These are phyloP conservation scores for Pseudomyrmex flavicornis DNA, from an alignment of 1,140 invertebrate species.

Conservation along the genomic window DNA sequence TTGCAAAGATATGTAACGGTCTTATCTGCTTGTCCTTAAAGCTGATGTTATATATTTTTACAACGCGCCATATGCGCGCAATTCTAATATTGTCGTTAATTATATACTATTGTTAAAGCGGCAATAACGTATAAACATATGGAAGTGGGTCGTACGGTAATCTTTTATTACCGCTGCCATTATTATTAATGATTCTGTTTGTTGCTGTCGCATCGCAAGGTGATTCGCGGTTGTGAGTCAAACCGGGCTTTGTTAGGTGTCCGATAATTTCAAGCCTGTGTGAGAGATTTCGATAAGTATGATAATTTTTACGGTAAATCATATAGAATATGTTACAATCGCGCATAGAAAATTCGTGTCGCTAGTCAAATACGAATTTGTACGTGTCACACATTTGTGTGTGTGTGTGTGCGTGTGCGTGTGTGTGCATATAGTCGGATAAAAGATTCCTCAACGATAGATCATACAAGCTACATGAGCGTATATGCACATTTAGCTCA, in stretches of 20 bases:
- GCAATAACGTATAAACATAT: slow-evolving; percentile 54
- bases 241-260: not conserved
- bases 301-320: not conserved
- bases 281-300: not conserved
- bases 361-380: slow-evolving; percentile 2
- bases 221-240: not conserved
- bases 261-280: not conserved
- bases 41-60: slow-evolving; percentile 29
- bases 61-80: not conserved
- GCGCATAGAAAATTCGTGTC: not conserved
- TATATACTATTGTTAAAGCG: slow-evolving; percentile 54
- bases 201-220: slow-evolving; percentile 33
- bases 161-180: slow-evolving; percentile 55
- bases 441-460: too few species aligned
- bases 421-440: too few species aligned
- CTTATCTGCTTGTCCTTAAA: slow-evolving; percentile 46
- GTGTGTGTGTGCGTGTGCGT: too few species aligned
- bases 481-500: not conserved
- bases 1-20: slow-evolving; percentile 37
- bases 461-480: not conserved
- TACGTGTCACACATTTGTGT: not conserved
- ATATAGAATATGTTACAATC: not conserved
- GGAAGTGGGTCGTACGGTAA: slow-evolving; percentile 57
- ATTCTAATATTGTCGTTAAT: slow-evolving; percentile 60
- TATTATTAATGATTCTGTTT: slow-evolving; percentile 60